A percentile compares a stretch with the other conserved stretches of the same genome.
Conservation (phyloP, 2,113 vertebrate species). For the Sterna hirundo region DNA sequence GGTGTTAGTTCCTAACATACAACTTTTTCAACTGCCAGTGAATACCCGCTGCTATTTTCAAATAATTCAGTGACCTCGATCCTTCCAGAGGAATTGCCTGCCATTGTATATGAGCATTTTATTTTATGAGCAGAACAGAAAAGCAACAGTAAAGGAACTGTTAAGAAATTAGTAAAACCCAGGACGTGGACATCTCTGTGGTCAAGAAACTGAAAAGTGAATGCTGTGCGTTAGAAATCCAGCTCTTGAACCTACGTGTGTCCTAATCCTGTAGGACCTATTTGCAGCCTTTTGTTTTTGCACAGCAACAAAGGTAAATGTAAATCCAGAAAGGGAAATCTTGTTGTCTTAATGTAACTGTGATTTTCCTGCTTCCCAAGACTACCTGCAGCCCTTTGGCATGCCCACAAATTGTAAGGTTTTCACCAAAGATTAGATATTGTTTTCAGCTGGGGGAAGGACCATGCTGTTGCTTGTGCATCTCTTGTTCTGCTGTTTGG, state of each 20-base stretch:
- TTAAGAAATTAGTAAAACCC: background rate
- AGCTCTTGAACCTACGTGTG: background rate
- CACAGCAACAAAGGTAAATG: background rate
- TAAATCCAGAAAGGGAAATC: background rate
- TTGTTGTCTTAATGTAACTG: background rate
- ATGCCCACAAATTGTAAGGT: background rate
- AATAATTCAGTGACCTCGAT: background rate
- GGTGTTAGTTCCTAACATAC: background rate
- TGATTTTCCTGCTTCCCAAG: background rate
- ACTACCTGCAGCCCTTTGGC: background rate
- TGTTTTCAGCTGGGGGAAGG: background rate
- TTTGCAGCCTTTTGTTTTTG: background rate
- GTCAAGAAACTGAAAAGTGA: background rate
- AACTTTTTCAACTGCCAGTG: background rate
- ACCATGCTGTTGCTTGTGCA: background rate
- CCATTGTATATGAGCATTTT: background rate
- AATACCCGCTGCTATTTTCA: background rate
- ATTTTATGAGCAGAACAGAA: background rate
- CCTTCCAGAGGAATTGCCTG: background rate
- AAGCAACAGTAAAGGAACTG: background rate
- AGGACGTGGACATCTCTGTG: background rate
- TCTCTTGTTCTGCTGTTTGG: background rate
- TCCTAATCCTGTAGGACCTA: background rate
- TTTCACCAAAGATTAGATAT: background rate
- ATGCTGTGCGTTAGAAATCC: background rate